Evolutionary conservation across 2,797 vertebrate species (phyloP).

Genomic region (Miichthys miiuy): DNA sequence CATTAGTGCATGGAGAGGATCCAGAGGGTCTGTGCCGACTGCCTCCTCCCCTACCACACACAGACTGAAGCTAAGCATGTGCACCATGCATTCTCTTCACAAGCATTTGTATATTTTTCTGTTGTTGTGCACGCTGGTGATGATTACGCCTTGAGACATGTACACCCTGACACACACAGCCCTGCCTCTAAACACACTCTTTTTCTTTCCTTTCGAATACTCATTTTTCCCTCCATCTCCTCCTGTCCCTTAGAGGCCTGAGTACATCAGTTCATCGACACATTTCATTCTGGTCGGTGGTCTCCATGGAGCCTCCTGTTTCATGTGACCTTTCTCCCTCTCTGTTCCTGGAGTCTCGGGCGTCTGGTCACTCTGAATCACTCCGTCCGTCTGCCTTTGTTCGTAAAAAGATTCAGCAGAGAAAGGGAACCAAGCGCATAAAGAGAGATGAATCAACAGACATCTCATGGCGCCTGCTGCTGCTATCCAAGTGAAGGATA

Average conservation of each 20-base stretch:
- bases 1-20: conserved; percentile 81
- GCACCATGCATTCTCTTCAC: conserved; percentile 15
- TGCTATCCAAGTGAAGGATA: conserved; percentile 65
- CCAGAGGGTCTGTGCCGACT: conserved; percentile 73
- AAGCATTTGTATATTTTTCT: conserved; percentile 30
- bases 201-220: conserved; percentile 55
- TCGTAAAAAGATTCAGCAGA: conserved; percentile 67
- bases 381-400: conserved; percentile 78
- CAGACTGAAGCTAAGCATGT: conserved; percentile 29
- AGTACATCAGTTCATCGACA: conserved; percentile 80
- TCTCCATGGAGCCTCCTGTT: conserved; percentile 80
- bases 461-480: conserved; percentile 70
- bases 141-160: conserved; percentile 39
- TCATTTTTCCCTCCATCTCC: conserved; percentile 62
- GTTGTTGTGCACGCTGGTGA: conserved; percentile 24
- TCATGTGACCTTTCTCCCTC: conserved; percentile 82
- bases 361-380: conserved; percentile 82
- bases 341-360: conserved; percentile 72
- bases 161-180: conserved; percentile 27
- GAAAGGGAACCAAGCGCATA: conserved; percentile 67
- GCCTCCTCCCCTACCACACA: neutral
- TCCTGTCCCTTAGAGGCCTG: conserved; percentile 58
- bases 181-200: conserved; percentile 25
- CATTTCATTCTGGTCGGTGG: conserved; percentile 72
- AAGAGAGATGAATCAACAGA: conserved; percentile 78